Evolutionary conservation across 1,140 invertebrate species (phyloP), one percentile per base, ranked within the genome.

Genomic region (Diorhabda elongata): DNA sequence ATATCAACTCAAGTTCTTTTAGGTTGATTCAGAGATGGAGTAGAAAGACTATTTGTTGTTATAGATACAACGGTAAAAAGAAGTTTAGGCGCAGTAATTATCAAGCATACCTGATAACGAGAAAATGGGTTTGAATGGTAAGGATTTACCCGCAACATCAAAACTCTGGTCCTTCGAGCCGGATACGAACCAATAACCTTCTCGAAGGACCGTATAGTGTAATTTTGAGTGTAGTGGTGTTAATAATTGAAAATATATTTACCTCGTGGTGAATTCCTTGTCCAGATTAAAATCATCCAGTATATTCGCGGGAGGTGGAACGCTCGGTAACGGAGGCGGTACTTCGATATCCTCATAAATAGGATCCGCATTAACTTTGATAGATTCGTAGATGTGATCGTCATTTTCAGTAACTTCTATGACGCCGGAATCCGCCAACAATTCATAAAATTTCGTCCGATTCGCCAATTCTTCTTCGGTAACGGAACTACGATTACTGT

Each of bases 271-370:
- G 80, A 83, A 84, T 85, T 87, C 84, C 78, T 87, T 82, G 74
- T 86, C 84, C 77, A 81, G 70, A 67, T 81, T 76, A 11, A 81
- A 66, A 73, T 90, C 89, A 65, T 89, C 86, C 58, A 89, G 44
- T 75, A 87, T 76, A 47, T 81, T 83, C 64, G 84, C 79, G 0
- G 89, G 91, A 4, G 91, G 90, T 6, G 90, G 90, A 73, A 89
- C 90, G 0, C 90, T 76, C 2, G 91, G 91, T 64, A 92, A 77
- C 4, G 91, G 91, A 11, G 90, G 91, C 5, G 91, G 91, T 73
- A 91, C 89, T 72, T 92, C 91, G 6, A 94, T 92, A 82, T 95
- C 93, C 82, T 95, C 93, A 78, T 95, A 95, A 77, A 95, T 95
- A 3, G 92, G 92, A 82, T 95, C 92, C 60, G 78, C 83, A 69